Percentiles rank a stretch among this genome's conserved stretches.
phyloP scores from a whole-genome alignment of 2,797 vertebrate genomes.

The Gouania willdenowi region DNA sequence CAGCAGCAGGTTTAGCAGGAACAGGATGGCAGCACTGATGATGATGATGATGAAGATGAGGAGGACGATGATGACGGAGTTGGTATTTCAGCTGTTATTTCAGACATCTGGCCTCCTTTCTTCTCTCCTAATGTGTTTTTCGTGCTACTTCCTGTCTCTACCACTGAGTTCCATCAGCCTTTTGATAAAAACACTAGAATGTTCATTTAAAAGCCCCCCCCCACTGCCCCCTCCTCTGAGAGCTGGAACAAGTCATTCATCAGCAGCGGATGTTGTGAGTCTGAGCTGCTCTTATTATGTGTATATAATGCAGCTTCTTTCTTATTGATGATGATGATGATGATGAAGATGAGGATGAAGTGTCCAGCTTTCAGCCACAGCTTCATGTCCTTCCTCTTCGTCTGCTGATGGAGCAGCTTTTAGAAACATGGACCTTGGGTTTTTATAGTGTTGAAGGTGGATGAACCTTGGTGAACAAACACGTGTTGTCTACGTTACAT shows the following conservation, averaged over 20 bases:
- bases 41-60: too few species aligned
- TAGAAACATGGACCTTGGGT: too few species aligned
- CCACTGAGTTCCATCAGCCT: not conserved
- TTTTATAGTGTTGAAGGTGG: too few species aligned
- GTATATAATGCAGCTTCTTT: not conserved
- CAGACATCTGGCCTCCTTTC: constrained; percentile 16
- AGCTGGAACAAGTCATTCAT: not conserved
- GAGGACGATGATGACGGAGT: not conserved
- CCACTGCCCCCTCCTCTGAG: too few species aligned
- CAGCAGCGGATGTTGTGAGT: too few species aligned
- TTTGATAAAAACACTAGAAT: constrained; percentile 5
- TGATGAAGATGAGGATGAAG: too few species aligned
- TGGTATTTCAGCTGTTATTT: constrained; percentile 27
- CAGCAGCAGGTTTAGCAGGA: not conserved
- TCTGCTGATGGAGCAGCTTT: too few species aligned
- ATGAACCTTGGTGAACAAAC: too few species aligned
- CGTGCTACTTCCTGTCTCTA: constrained; percentile 8
- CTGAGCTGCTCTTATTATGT: not conserved
- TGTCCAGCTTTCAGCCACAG: too few species aligned
- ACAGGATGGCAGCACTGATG: constrained; percentile 3
- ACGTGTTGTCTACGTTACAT: too few species aligned
- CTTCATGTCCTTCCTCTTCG: too few species aligned
- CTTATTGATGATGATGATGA: too few species aligned
- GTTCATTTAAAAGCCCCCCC: not conserved
- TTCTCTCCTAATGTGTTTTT: not conserved